Evolutionary conservation across 1,140 invertebrate genomes (phyloP).

Genomic region (Anoplolepis gracilipes): DNA sequence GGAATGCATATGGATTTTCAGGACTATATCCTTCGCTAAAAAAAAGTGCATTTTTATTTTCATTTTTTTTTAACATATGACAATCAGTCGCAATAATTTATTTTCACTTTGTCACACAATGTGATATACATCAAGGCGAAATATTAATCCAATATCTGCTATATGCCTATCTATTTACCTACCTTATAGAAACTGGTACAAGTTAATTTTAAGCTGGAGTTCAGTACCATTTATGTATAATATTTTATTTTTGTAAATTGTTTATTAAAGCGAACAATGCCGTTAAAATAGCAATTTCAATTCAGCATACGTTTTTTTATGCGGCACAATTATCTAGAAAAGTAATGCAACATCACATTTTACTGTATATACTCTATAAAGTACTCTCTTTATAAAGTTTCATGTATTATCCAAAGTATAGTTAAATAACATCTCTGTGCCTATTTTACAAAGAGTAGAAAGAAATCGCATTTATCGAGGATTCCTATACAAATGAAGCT

Average conservation of each 20-base stretch:
- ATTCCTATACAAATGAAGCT: constrained; percentile 6
- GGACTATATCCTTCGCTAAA: neutral
- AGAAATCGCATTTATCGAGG: constrained; percentile 41
- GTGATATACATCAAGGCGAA: neutral
- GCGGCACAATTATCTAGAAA: constrained; percentile 28
- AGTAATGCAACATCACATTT: constrained; percentile 23
- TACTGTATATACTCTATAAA: constrained; percentile 24
- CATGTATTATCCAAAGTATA: constrained; percentile 41
- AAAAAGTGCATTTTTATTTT: constrained; percentile 31
- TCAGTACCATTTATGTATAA: constrained; percentile 18
- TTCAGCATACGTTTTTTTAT: constrained; percentile 16
- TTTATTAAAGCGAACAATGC: neutral
- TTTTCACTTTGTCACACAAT: constrained; percentile 10
- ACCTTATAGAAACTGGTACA: constrained; percentile 15
- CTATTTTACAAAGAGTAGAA: constrained; percentile 40
- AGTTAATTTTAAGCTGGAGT: constrained; percentile 36
- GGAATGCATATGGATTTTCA: neutral
- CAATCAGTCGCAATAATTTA: constrained; percentile 50
- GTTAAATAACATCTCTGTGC: constrained; percentile 25
- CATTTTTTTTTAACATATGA: constrained; percentile 21
- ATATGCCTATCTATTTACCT: constrained; percentile 22
- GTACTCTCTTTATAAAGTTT: constrained; percentile 40
- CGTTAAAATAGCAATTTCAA: constrained; percentile 1
- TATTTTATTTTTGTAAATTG: constrained; percentile 27
- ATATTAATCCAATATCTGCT: neutral